Conservation (phyloP, 2,888 invertebrate genomes). For the Mantis religiosa region DNA sequence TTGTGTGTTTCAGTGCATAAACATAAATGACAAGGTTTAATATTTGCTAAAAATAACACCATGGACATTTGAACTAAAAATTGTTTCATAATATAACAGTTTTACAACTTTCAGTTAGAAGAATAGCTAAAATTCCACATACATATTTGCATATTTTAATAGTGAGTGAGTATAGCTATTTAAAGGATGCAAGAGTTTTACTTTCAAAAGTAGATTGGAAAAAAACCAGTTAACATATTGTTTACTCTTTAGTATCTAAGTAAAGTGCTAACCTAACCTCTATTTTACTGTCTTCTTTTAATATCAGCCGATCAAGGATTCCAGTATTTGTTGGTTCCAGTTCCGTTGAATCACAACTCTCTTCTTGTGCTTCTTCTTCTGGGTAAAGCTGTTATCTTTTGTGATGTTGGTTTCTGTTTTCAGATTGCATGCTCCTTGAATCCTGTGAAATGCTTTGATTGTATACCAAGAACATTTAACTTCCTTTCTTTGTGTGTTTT, state of each 20-base stretch:
- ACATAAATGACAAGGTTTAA: too few species aligned
- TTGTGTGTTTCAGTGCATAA: too few species aligned
- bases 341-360: constrained; percentile 26
- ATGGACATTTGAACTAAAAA: too few species aligned
- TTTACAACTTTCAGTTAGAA: too few species aligned
- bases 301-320: constrained; percentile 64
- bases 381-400: constrained; percentile 23
- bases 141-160: not conserved
- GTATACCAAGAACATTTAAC: not conserved
- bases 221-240: not conserved
- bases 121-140: too few species aligned
- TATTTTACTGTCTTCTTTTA: constrained; percentile 32
- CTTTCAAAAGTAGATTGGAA: not conserved
- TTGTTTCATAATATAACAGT: too few species aligned
- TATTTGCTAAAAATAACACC: too few species aligned
- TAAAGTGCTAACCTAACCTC: not conserved
- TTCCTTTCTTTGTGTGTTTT: not conserved
- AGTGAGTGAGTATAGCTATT: not conserved
- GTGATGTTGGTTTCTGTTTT: not conserved
- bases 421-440: not conserved
- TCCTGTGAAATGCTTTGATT: not conserved
- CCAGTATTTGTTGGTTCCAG: constrained; percentile 62
- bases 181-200: not conserved
- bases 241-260: not conserved
- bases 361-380: constrained; percentile 31